Conservation (phyloP, 1,140 invertebrate species). For the Euwallacea fornicatus region DNA sequence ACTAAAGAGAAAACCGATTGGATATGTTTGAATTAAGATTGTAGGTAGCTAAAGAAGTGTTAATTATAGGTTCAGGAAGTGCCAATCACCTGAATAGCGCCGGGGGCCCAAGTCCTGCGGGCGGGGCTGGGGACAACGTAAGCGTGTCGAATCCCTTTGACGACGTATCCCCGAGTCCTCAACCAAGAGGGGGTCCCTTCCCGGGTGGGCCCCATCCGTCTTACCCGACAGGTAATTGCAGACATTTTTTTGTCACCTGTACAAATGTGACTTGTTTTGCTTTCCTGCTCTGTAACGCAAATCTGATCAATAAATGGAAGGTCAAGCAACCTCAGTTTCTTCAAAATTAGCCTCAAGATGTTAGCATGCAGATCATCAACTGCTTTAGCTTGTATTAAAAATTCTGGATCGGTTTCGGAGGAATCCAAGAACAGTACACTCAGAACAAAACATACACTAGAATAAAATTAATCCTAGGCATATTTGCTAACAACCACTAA, state of each 20-base stretch:
- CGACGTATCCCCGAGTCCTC: slow-evolving; percentile 64
- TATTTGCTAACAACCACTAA: too few relatives aligned
- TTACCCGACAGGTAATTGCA: slow-evolving; percentile 54
- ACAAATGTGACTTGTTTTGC: not conserved
- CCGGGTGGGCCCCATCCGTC: slow-evolving; percentile 52
- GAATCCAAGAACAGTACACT: too few relatives aligned
- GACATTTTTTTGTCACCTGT: not conserved
- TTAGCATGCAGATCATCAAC: too few relatives aligned
- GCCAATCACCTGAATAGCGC: slow-evolving; percentile 54
- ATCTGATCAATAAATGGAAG: too few relatives aligned
- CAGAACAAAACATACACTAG: too few relatives aligned
- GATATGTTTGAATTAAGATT: too few relatives aligned
- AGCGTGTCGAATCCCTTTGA: slow-evolving; percentile 82
- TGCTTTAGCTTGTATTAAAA: too few relatives aligned
- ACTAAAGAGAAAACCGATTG: too few relatives aligned
- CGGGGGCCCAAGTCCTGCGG: slow-evolving; percentile 51
- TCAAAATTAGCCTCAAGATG: too few relatives aligned
- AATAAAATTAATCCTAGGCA: too few relatives aligned
- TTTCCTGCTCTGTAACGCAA: not conserved
- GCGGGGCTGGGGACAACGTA: slow-evolving; percentile 65
- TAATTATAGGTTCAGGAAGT: slow-evolving; percentile 46
- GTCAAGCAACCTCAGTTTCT: too few relatives aligned
- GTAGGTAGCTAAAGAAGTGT: not conserved
- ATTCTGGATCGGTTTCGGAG: too few relatives aligned
- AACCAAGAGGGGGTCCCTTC: slow-evolving; percentile 50